These are phyloP conservation scores for Cephus runcator DNA, from an alignment of 2,888 invertebrate species.

Conservation along the genomic window DNA sequence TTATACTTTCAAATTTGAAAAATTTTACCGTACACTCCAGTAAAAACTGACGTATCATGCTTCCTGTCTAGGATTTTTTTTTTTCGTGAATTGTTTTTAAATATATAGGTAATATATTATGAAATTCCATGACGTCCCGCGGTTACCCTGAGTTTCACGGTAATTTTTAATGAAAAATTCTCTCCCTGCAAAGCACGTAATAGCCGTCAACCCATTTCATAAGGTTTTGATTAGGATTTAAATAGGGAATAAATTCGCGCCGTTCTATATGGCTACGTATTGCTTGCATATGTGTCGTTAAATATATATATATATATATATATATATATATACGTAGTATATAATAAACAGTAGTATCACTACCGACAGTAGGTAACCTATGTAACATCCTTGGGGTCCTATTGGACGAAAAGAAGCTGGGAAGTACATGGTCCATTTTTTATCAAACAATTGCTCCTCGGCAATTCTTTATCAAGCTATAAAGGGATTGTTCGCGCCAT, in stretches of 20 bases:
- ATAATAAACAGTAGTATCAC: no score
- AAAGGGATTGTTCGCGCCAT: neutral
- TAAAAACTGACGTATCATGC: no score
- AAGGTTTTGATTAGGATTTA: neutral
- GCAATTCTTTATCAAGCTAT: neutral
- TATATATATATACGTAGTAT: neutral
- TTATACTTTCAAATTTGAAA: no score
- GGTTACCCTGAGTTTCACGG: no score
- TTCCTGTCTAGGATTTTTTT: no score
- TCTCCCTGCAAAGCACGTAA: no score
- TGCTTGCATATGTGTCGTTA: neutral
- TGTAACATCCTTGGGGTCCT: neutral
- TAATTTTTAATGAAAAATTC: no score
- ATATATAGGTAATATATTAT: no score
- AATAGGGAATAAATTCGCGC: neutral
- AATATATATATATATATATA: neutral
- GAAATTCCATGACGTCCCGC: no score
- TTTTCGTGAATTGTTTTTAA: no score
- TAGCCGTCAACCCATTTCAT: neutral
- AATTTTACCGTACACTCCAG: no score
- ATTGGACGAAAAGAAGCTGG: neutral
- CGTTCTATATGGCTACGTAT: neutral
- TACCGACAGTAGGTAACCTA: neutral
- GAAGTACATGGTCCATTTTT: neutral
- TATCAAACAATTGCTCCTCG: neutral